A percentile compares a stretch with the other conserved stretches of the same genome.
phyloP scores from a whole-genome alignment of 2,113 vertebrate genomes.

The Stigmatopora argus region DNA sequence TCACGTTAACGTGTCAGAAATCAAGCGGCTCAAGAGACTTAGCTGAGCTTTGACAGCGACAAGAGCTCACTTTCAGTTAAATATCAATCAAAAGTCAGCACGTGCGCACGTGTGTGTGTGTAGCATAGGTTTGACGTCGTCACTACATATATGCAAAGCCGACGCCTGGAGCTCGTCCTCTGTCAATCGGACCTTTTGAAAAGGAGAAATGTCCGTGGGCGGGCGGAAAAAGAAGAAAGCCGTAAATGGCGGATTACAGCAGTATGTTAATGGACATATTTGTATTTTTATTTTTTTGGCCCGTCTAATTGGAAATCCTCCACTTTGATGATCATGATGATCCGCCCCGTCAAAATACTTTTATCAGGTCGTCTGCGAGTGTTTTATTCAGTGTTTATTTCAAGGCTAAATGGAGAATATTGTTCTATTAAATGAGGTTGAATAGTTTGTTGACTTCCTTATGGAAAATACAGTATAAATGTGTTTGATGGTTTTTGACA shows the following conservation, averaged over 20 bases:
- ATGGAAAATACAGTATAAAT: too few species aligned
- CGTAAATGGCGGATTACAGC: constrained; percentile 72
- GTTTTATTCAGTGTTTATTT: constrained; percentile 34
- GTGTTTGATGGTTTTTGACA: too few species aligned
- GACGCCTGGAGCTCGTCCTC: constrained; percentile 65
- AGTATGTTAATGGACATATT: constrained; percentile 62
- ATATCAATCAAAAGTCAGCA: constrained; percentile 68
- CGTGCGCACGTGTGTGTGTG: constrained; percentile 7
- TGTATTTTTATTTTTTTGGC: constrained; percentile 49
- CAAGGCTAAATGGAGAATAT: not conserved
- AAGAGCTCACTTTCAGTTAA: constrained; percentile 72
- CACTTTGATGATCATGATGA: constrained; percentile 41
- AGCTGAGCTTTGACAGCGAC: constrained; percentile 67
- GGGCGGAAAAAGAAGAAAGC: constrained; percentile 50
- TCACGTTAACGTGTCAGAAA: constrained; percentile 70
- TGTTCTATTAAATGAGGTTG: too few species aligned
- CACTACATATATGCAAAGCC: constrained; percentile 45
- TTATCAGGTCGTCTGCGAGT: constrained; percentile 33
- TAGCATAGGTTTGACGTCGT: constrained; percentile 26
- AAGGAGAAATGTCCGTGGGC: constrained; percentile 58
- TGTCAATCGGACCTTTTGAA: constrained; percentile 64
- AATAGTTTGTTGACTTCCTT: too few species aligned
- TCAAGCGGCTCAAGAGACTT: constrained; percentile 65
- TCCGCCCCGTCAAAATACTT: constrained; percentile 26
- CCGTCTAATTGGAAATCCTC: constrained; percentile 55